Evolutionary conservation across 2,113 vertebrate genomes (phyloP).

Genomic region (Zosterops japonicus): DNA sequence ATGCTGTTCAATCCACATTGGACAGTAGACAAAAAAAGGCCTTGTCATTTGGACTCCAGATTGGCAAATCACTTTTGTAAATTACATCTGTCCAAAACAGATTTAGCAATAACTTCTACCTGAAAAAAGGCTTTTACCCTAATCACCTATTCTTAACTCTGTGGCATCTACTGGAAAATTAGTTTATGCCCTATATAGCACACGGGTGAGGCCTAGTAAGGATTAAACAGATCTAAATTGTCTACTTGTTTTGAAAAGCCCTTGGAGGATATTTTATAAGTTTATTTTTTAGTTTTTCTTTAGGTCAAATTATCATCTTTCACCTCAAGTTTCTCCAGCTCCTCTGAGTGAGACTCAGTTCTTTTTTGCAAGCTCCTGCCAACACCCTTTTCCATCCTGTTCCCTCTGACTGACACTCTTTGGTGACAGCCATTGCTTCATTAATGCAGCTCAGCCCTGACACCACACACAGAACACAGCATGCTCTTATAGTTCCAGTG

Average conservation of each 20-base stretch:
- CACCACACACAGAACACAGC: neutral
- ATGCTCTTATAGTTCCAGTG: neutral
- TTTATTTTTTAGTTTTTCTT: neutral
- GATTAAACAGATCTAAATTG: neutral
- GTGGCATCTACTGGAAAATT: neutral
- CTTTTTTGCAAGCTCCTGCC: neutral
- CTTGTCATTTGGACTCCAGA: neutral
- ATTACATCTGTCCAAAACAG: neutral
- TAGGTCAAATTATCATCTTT: neutral
- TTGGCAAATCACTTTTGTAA: neutral
- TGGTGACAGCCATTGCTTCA: neutral
- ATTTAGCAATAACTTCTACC: neutral
- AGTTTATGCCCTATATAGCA: neutral
- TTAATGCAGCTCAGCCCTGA: neutral
- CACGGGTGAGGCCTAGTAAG: neutral
- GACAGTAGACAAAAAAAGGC: neutral
- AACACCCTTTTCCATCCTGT: neutral
- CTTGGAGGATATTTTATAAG: neutral
- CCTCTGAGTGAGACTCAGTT: neutral
- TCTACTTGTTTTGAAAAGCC: neutral
- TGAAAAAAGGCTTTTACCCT: neutral
- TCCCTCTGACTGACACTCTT: neutral
- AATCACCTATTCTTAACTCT: neutral
- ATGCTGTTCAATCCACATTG: neutral
- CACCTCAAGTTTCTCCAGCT: neutral